Base-by-base conservation (phyloP, 2,113 vertebrate species). In the Excalfactoria chinensis region DNA sequence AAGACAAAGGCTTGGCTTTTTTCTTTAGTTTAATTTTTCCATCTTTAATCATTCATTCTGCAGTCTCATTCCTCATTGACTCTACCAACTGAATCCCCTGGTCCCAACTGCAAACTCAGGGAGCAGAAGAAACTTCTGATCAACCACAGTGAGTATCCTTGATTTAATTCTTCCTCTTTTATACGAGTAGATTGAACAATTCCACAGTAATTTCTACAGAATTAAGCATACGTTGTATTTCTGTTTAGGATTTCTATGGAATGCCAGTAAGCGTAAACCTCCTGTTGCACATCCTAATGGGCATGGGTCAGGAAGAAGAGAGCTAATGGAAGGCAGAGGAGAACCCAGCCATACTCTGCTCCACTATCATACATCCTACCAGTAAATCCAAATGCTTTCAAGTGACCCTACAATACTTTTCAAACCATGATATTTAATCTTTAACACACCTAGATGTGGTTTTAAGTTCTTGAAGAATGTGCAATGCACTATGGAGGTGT, bases 1-100 rank as follows among this genome's bases (percentile, higher is more conserved):
- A 87, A 63, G 34, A 63, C 2, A 51, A 67, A 89, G 25, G 23
- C n/a, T 60, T 67, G 10, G 2, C 5, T 56, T 86, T 71, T 60
- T 77, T 28, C 55, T 77, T 90, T 76, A 41, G 11, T 41, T 41
- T 41, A 11, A 41, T 41, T 41, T 41, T 41, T 9, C 40, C 40
- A 41, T 20, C 68, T 90, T 85, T 63, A 82, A 1, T 74, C 63
- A 91, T 56, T 83, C 92, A 93, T 91, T 83, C 64, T 89, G n/a
- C 40, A 71, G 71, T 46, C 83, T 89, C 56, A 76, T 60, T 94
- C 86, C 70, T 79, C 71, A 60, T 82, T 80, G 32, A 75, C 35
- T 90, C 1, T 5, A 89, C 48, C 68, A 80, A 46, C 80, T 69
- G 51, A 20, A 90, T 77, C 46, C 83, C 51, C 51, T 79, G 30